Base-by-base conservation (phyloP, 2,888 invertebrate genomes). In the Pterobdella sp. region DNA sequence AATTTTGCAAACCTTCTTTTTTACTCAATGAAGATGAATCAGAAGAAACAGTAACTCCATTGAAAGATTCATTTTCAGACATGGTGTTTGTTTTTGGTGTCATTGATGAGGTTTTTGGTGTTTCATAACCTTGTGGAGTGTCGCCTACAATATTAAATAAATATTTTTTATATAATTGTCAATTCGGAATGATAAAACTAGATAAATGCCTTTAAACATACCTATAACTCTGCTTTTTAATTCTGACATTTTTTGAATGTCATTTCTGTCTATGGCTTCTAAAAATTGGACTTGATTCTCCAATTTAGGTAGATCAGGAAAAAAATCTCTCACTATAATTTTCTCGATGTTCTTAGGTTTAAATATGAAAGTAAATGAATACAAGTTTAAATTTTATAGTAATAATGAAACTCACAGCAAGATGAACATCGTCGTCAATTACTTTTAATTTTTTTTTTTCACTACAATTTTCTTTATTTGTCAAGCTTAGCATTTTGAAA, bases 251-350 rank as follows among this genome's bases (percentile, higher is more conserved):
- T 90, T 91, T 0, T 88, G 88, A 72, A 91, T 88, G 82, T 97
- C 94, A 81, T 96, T 95, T 73, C 89, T 89, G 79, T 93, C 91
- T 65, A 93, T 85, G 0, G 97, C 97, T 78, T 94, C 93, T 66
- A 95, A 85, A 82, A 92, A 96, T 75, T 92, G 93, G 84, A 92
- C 91, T 82, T 95, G 94, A 0, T 93, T 94, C 79, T 90, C 90
- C 42, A 97, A 84, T 82, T 92, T 94, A 77, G 92, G 91, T 76
- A 98, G 84, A 82, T 97, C 95, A 0, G 98, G 98, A 81, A 93
- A 98, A 82, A 95, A 98, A 81, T 98, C 97, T 77, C 95, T 88
- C 81, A 96, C 93, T 78, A 98, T 96, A 72, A 98, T 97, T 83
- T 91, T 91, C 34, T 93, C 91, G 83, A 98, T 89, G 82, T 91